Base-by-base conservation (phyloP, 1,140 invertebrate species). In the Meteorus sp. region DNA sequence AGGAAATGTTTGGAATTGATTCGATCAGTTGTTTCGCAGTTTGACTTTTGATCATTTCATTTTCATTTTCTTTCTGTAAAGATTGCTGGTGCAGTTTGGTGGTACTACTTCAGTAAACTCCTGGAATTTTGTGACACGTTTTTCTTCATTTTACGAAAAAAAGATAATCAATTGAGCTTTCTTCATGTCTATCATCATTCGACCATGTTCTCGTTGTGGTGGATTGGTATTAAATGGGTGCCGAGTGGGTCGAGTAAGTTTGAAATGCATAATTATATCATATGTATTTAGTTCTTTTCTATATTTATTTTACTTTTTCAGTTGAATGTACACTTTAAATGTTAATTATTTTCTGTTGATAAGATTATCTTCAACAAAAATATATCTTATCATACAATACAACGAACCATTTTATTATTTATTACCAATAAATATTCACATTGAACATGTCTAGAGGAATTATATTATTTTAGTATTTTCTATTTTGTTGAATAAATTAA, bases 171-270 rank as follows among this genome's bases (percentile, higher is more conserved):
- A 75, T 76, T 96, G 50, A 93, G 90, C 8, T 95, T 95, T 77
- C 82, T 96, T 2, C 93, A 96, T 63, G 88, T 95, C 0, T 95
- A 95, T 70, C 94, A 96, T 76, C 93, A 95, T 71, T 92, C 92
- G 3, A 94, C 91, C 0, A 95, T 95, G 91, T 94, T 95, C 69
- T 83, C 86, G 0, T 85, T 95, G 13, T 97, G 94, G 92, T 98
- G 94, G 94, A 95, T 97, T 63, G 93, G 93, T 15, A 90, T 95
- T 60, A 96, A 96, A 83, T 98, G 93, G 91, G 93, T 97, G 6
- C 93, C 95, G 13, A 95, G 94, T 73, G 95, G 95, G 56, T 93
- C 92, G 23, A 88, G 92, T 93, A 79, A 88, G 88, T 86, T 44
- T n/a, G n/a, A n/a, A n/a, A n/a, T n/a, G n/a, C n/a, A n/a, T n/a